Conservation (phyloP, 2,113 vertebrate genomes). For the Platysternon megacephalum region DNA sequence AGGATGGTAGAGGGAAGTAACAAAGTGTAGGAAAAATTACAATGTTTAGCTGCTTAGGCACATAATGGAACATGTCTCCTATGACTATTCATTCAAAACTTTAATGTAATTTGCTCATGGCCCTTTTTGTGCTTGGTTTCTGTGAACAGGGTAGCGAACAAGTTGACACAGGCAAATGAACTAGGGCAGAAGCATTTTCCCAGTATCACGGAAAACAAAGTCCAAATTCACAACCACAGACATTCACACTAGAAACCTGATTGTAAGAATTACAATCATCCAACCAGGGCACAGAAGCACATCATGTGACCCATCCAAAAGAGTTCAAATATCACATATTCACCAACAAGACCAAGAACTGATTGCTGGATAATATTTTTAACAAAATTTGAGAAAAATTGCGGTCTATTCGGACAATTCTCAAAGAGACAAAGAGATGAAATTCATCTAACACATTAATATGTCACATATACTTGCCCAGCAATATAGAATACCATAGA, state of each 20-base stretch:
- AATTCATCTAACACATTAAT: not conserved
- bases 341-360: not conserved
- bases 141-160: not conserved
- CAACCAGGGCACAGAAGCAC: too few species aligned
- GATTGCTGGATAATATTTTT: not conserved
- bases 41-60: not conserved
- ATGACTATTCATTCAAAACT: not conserved
- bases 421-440: not conserved
- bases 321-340: not conserved
- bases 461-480: not conserved
- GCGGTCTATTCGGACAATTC: not conserved
- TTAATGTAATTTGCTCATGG: not conserved
- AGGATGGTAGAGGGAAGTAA: not conserved
- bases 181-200: not conserved
- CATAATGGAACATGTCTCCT: not conserved
- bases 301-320: not conserved
- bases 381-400: not conserved
- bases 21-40: not conserved
- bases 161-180: not conserved
- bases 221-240: not conserved
- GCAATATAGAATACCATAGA: rapidly evolving
- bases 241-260: not conserved
- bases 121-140: not conserved
- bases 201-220: not conserved
- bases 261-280: not conserved